These are phyloP conservation scores for Apomyelois bistriatella DNA, from an alignment of 2,888 invertebrate genomes.

Conservation along the genomic window DNA sequence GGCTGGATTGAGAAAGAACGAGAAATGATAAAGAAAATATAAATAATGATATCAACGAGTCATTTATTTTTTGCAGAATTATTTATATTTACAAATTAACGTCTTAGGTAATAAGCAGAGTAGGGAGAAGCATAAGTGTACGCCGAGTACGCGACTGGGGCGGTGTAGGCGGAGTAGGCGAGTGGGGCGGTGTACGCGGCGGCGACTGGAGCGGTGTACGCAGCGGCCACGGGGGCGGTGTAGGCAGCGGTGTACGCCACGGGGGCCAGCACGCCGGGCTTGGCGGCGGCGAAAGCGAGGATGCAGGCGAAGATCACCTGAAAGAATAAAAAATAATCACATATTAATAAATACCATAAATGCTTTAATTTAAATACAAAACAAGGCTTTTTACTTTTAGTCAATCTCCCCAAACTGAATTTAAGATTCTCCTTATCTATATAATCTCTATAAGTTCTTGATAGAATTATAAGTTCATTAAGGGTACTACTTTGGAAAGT, in stretches of 20 bases:
- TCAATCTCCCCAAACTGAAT: too few relatives aligned
- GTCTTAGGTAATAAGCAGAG: slow-evolving; percentile 29
- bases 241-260: slow-evolving; percentile 40
- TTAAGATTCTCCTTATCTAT: too few relatives aligned
- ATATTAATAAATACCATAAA: too few relatives aligned
- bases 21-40: too few relatives aligned
- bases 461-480: too few relatives aligned
- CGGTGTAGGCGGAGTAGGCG: slow-evolving; percentile 50
- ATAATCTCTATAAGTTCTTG: too few relatives aligned
- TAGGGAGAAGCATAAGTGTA: slow-evolving; percentile 22
- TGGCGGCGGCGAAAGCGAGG: slow-evolving; percentile 53
- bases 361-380: too few relatives aligned
- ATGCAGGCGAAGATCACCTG: slow-evolving; percentile 58
- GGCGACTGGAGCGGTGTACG: slow-evolving; percentile 61
- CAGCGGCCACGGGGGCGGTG: slow-evolving; percentile 57
- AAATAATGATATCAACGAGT: too few relatives aligned
- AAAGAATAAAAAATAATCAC: slow-evolving; percentile 17
- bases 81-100: slow-evolving; percentile 21
- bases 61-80: too few relatives aligned
- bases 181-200: slow-evolving; percentile 58
- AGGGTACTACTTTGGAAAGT: too few relatives aligned
- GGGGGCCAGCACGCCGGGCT: slow-evolving; percentile 42
- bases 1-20: too few relatives aligned
- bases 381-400: too few relatives aligned
- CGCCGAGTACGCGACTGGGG: slow-evolving; percentile 34